Evolutionary conservation across 2,113 vertebrate genomes (phyloP), one percentile per base, ranked within the genome.

Genomic region (Tiliqua scincoides): DNA sequence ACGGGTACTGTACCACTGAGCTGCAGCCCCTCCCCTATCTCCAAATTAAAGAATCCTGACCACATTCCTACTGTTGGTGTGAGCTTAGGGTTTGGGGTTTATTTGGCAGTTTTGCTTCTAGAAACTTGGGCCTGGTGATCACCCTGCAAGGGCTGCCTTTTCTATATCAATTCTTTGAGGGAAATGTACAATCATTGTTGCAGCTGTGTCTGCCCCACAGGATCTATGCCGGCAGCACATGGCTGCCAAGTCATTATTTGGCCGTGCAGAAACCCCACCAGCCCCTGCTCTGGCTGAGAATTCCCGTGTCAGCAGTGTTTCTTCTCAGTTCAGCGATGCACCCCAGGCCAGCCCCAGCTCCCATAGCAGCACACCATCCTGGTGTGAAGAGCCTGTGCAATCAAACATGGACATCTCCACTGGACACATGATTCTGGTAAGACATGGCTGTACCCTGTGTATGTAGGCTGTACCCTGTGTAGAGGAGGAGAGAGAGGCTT

Each of bases 331-430:
- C 95, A 99, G 99, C 0, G 99, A 99, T 0, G 98, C 97, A 0
- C 98, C 98, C 0, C 99, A 99, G 93, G 97, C 98, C 91, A 99
- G 99, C 91, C 99, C 99, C 74, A 99, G 98, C 87, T 99, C 98
- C 57, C 98, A 99, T 95, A 99, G 98, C 97, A 99, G 98, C 96
- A 99, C 98, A 0, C 98, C 98, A 0, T 99, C 99, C 89, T 99
- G 99, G 99, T 99, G 99, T 0, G 99, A 99, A 94, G 99, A 99
- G 88, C 99, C 99, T 0, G 99, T 98, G n/a, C 98, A 99, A 94
- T 98, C 99, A 89, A 99, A 99, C 94, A 99, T 99, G 98, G 99
- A 99, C 95, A 99, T 99, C 95, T 99, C 99, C 70, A 99, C 99
- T 0, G 99, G 99, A 88, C 99, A 99, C 97, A 99, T 99, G 98